A percentile compares a stretch with the other conserved stretches of the same genome.
These are phyloP conservation scores for Zaprionus kolodkinae DNA, from an alignment of 1,140 invertebrate genomes.

Conservation along the genomic window DNA sequence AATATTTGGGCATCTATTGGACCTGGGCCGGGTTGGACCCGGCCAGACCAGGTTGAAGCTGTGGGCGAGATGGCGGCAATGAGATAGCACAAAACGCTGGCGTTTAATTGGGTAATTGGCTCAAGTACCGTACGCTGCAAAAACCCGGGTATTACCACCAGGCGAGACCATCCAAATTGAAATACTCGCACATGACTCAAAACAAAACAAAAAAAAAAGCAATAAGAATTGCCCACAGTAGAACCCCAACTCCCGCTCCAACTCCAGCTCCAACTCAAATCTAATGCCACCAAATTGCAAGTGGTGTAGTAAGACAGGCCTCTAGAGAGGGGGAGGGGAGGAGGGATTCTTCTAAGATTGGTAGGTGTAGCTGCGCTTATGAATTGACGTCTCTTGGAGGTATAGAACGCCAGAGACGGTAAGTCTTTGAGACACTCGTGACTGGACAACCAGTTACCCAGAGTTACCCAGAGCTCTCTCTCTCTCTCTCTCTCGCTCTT, in stretches of 20 bases:
- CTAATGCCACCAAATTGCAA: slow-evolving; percentile 69
- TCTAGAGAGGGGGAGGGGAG: not conserved
- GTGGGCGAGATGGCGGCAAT: slow-evolving; percentile 68
- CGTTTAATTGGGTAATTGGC: slow-evolving; percentile 83
- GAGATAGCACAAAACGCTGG: slow-evolving; percentile 78
- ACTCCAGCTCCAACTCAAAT: slow-evolving; percentile 29
- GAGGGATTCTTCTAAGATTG: not conserved
- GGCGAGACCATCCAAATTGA: slow-evolving; percentile 66
- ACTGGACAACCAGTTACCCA: slow-evolving; percentile 68
- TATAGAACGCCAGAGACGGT: slow-evolving; percentile 53
- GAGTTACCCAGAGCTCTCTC: not conserved
- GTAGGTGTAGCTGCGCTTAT: slow-evolving; percentile 53
- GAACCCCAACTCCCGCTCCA: slow-evolving; percentile 26
- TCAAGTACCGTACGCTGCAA: slow-evolving; percentile 72
- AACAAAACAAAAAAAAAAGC: slow-evolving; percentile 15
- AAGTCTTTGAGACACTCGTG: slow-evolving; percentile 63
- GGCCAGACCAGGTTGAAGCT: not conserved
- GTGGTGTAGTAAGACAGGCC: slow-evolving; percentile 55
- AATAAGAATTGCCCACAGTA: slow-evolving; percentile 14
- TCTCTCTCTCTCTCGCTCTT: slow-evolving; percentile 18
- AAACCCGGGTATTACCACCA: slow-evolving; percentile 62
- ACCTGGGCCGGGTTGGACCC: too few relatives aligned
- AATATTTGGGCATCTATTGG: slow-evolving; percentile 73
- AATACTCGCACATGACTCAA: slow-evolving; percentile 68
- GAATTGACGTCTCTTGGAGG: slow-evolving; percentile 60